Evolutionary conservation across 2,113 vertebrate species (phyloP).

Genomic region (Aegithalos caudatus): DNA sequence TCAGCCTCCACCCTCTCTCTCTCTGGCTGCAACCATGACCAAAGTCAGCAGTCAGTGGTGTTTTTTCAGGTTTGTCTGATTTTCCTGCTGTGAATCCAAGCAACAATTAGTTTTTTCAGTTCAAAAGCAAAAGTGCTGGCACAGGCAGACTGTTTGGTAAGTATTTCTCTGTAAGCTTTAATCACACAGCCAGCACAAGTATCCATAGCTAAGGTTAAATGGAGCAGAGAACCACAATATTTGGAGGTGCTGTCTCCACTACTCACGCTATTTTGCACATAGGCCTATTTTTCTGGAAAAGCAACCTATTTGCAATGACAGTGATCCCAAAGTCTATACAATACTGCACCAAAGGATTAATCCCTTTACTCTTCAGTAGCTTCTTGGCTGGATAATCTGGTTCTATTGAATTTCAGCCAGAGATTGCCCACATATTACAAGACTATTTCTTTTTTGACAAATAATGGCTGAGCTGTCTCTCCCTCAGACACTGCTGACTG

Average conservation of each 20-base stretch:
- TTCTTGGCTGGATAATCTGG: background rate
- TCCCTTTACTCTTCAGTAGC: background rate
- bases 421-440: background rate
- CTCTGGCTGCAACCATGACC: background rate
- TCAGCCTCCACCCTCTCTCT: background rate
- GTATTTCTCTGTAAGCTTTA: background rate
- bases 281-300: background rate
- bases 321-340: background rate
- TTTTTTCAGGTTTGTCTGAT: background rate
- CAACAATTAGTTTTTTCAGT: background rate
- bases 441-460: background rate
- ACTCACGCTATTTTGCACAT: background rate
- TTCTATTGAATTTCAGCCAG: background rate
- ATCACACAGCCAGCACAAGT: background rate
- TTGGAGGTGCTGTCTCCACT: background rate
- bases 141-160: background rate
- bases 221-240: background rate
- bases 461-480: constrained; percentile 6
- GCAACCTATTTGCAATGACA: background rate
- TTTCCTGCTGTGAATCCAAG: background rate
- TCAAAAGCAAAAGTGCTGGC: background rate
- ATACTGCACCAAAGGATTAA: background rate
- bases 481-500: background rate
- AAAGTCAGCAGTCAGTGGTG: background rate
- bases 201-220: background rate